Percentiles rank a stretch among this genome's conserved stretches.
phyloP scores from a whole-genome alignment of 2,113 vertebrate species.

The Lepus europaeus region DNA sequence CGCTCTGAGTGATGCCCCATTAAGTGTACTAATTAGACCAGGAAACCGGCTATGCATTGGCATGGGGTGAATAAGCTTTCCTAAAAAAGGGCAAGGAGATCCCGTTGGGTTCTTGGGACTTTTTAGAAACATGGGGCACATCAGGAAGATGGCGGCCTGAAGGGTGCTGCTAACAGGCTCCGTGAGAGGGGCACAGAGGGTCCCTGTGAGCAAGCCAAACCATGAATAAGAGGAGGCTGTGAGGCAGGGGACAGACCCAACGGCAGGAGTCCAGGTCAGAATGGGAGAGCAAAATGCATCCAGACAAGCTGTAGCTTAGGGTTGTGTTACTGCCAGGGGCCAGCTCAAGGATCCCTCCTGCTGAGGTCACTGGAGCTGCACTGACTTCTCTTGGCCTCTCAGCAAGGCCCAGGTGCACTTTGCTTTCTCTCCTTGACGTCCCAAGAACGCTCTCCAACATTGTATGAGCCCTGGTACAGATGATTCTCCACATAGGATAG shows the following conservation, averaged over 20 bases:
- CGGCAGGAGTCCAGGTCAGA: not conserved
- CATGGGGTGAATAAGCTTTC: not conserved
- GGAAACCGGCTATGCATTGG: not conserved
- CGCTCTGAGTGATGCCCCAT: not conserved
- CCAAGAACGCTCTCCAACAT: not conserved
- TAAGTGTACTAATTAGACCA: not conserved
- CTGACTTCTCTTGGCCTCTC: not conserved
- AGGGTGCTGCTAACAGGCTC: not conserved
- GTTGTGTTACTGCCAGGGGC: not conserved
- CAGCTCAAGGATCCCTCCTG: not conserved
- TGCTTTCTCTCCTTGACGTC: not conserved
- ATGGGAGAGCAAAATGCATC: not conserved
- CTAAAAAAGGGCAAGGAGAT: not conserved
- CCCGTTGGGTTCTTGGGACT: not conserved
- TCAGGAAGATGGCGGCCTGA: not conserved
- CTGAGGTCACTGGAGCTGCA: not conserved
- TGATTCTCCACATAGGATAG: not conserved
- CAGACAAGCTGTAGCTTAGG: no score
- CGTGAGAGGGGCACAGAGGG: not conserved
- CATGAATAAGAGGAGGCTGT: fast-evolving
- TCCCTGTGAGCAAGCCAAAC: not conserved
- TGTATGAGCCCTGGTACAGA: no score
- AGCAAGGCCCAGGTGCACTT: not conserved
- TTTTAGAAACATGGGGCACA: not conserved
- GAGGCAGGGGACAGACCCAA: not conserved